phyloP scores from a whole-genome alignment of 2,888 invertebrate genomes.

The Ernsta delagoae region DNA sequence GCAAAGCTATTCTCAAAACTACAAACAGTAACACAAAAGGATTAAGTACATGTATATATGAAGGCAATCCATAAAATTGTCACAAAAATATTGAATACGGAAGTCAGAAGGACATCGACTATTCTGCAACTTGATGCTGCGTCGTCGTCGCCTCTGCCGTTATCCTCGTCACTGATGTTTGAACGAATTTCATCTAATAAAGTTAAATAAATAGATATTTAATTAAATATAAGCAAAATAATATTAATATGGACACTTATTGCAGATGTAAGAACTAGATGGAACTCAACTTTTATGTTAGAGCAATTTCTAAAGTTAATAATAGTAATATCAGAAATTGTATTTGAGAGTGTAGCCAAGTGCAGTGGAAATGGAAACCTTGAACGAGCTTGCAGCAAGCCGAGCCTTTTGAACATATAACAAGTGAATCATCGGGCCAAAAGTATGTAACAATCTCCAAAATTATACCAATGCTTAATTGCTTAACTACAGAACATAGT shows the following conservation, averaged over 20 bases:
- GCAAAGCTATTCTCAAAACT: too few species aligned
- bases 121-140: too few species aligned
- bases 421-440: too few species aligned
- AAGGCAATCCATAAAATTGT: too few species aligned
- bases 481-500: slow-evolving; percentile 45
- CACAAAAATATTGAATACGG: too few species aligned
- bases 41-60: too few species aligned
- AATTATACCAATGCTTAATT: slow-evolving; percentile 51
- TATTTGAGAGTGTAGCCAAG: slow-evolving; percentile 43
- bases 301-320: slow-evolving; percentile 1
- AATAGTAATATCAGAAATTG: slow-evolving; percentile 46
- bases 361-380: not conserved
- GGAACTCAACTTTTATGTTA: slow-evolving; percentile 2
- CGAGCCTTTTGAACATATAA: not conserved
- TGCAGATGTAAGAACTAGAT: not conserved
- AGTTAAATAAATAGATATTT: slow-evolving; percentile 40
- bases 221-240: slow-evolving; percentile 41
- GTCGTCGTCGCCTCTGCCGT: too few species aligned
- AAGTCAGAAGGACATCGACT: too few species aligned
- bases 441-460: slow-evolving; percentile 46
- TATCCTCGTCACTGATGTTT: too few species aligned
- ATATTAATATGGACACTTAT: slow-evolving; percentile 39
- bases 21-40: too few species aligned
- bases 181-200: slow-evolving; percentile 38
- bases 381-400: not conserved